These are phyloP conservation scores for Knipowitschia caucasica DNA, from an alignment of 2,797 vertebrate species.

Conservation along the genomic window DNA sequence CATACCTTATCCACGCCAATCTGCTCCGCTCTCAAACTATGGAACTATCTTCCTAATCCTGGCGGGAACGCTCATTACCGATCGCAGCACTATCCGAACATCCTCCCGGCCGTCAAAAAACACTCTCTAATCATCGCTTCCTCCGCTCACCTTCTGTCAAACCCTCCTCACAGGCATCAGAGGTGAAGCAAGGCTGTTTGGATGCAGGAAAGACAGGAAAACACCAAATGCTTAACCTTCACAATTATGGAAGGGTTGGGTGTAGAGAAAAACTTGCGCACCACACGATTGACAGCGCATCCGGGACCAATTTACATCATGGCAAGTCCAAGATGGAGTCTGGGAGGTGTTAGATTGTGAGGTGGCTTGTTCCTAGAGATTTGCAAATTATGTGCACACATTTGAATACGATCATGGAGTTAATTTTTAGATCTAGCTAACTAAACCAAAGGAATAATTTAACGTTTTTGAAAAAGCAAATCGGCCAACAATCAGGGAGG, in stretches of 20 bases:
- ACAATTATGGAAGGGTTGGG: constrained; percentile 15
- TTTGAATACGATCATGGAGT: constrained; percentile 55
- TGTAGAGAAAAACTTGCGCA: constrained; percentile 39
- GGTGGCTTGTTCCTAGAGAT: constrained; percentile 48
- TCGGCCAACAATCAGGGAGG: not conserved
- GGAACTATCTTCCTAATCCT: constrained; percentile 8
- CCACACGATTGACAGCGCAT: constrained; percentile 50
- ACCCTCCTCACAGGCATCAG: constrained; percentile 25
- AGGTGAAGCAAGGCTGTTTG: constrained; percentile 22
- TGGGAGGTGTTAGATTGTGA: constrained; percentile 63
- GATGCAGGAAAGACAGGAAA: constrained; percentile 16
- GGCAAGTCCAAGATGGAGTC: constrained; percentile 56
- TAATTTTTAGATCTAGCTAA: constrained; percentile 20
- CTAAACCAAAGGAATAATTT: constrained; percentile 23
- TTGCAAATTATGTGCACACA: constrained; percentile 55
- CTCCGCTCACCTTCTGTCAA: constrained; percentile 28
- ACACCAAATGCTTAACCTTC: constrained; percentile 19
- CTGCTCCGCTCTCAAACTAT: constrained; percentile 9
- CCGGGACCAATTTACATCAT: constrained; percentile 65
- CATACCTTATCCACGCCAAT: not conserved
- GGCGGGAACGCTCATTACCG: constrained; percentile 26
- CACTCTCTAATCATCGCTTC: constrained; percentile 42
- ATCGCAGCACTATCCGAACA: constrained; percentile 37
- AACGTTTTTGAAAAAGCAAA: constrained; percentile 44
- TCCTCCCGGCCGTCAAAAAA: constrained; percentile 32